Evolutionary conservation across 2,888 invertebrate species (phyloP).

Genomic region (Vanessa cardui): DNA sequence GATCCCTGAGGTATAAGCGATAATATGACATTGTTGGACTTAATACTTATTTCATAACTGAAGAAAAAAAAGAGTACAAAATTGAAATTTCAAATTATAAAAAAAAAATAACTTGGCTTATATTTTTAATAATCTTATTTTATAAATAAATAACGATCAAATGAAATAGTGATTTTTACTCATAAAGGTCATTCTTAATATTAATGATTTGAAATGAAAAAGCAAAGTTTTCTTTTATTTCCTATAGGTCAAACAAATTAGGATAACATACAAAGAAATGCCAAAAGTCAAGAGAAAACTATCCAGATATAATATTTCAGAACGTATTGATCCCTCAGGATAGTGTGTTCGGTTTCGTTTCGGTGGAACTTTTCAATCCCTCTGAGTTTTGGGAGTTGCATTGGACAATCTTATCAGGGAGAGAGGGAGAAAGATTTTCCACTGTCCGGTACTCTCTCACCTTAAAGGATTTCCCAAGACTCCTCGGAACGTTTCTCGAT

Average conservation of each 20-base stretch:
- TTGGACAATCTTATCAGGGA: constrained; percentile 81
- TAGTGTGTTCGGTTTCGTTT: constrained; percentile 76
- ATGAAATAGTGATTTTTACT: too few species aligned
- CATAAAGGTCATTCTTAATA: too few species aligned
- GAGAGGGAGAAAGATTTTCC: constrained; percentile 75
- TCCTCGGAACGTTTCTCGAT: constrained; percentile 61
- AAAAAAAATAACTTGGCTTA: neutral
- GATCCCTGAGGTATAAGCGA: constrained; percentile 65
- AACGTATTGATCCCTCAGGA: constrained; percentile 80
- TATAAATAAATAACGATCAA: too few species aligned
- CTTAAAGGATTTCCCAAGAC: constrained; percentile 75
- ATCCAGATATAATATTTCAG: constrained; percentile 77
- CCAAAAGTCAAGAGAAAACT: constrained; percentile 57
- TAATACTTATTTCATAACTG: neutral
- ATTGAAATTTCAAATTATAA: neutral
- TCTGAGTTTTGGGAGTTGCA: constrained; percentile 80
- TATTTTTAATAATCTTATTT: too few species aligned
- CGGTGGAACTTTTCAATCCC: constrained; percentile 80
- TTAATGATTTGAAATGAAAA: too few species aligned
- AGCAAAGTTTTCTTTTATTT: neutral
- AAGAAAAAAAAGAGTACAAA: neutral
- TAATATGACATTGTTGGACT: constrained; percentile 30
- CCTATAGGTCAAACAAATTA: constrained; percentile 49
- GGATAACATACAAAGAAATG: constrained; percentile 58
- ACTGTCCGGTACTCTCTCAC: constrained; percentile 77